phyloP scores from a whole-genome alignment of 2,888 invertebrate species.

The Colostygia pectinataria region DNA sequence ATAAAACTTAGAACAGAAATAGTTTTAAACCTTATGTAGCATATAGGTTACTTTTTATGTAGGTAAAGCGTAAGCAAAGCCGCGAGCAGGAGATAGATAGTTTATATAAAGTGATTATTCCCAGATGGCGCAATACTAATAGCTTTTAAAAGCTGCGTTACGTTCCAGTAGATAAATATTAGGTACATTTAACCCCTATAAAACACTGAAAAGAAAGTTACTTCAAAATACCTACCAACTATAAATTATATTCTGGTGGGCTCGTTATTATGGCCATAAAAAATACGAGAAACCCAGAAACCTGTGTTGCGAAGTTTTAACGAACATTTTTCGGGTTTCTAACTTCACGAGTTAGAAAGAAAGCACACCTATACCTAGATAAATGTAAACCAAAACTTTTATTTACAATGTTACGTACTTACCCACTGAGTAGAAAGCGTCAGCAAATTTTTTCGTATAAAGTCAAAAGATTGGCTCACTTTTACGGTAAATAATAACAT shows the following conservation, averaged over 20 bases:
- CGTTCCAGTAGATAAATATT: background rate
- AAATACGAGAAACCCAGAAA: slow-evolving; percentile 22
- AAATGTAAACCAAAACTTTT: slow-evolving; percentile 42
- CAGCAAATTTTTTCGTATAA: slow-evolving; percentile 56
- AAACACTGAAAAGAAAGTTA: slow-evolving; percentile 15
- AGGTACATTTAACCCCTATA: slow-evolving; percentile 8
- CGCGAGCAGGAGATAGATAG: too few relatives aligned
- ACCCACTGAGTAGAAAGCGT: slow-evolving; percentile 32
- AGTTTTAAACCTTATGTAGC: too few relatives aligned
- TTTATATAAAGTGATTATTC: too few relatives aligned
- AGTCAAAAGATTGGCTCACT: slow-evolving; percentile 61
- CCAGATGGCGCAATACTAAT: background rate
- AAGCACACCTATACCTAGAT: background rate
- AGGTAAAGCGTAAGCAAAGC: too few relatives aligned
- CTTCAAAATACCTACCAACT: slow-evolving; percentile 16
- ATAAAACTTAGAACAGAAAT: too few relatives aligned
- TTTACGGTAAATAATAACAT: slow-evolving; percentile 65
- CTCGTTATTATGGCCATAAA: slow-evolving; percentile 27
- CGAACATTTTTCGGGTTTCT: slow-evolving; percentile 22
- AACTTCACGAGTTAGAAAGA: slow-evolving; percentile 10
- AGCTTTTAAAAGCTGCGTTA: background rate
- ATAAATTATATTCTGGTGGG: slow-evolving; percentile 26
- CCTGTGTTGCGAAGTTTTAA: slow-evolving; percentile 24
- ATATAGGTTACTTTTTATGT: too few relatives aligned
- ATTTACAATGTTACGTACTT: slow-evolving; percentile 39